phyloP scores from a whole-genome alignment of 37 sponge, comb jelly and placozoan species.

The Spongia lamella region DNA sequence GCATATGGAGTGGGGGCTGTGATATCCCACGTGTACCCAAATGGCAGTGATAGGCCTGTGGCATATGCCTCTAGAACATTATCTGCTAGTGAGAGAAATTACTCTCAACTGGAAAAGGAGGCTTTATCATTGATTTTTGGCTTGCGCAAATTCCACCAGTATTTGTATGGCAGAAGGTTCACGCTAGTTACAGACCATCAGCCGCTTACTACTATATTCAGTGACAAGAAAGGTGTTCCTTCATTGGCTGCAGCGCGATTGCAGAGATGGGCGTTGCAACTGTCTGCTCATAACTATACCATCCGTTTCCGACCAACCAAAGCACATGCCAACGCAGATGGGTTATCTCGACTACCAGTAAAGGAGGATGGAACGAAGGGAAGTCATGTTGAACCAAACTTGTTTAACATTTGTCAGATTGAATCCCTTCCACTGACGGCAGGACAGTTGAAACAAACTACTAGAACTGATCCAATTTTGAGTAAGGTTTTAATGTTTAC shows the following conservation, averaged over 20 bases:
- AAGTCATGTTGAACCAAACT: neutral
- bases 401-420: neutral
- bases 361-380: too few species aligned
- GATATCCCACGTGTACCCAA: constrained; percentile 39
- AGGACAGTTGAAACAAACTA: neutral
- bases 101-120: too few species aligned
- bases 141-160: constrained; percentile 32
- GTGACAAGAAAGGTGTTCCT: constrained; percentile 21
- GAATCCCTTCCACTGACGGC: neutral
- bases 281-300: constrained; percentile 28
- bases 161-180: constrained; percentile 31
- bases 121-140: too few species aligned
- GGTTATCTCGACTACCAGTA: too few species aligned
- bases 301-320: neutral
- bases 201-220: constrained; percentile 18
- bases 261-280: constrained; percentile 32
- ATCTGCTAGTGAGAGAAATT: constrained; percentile 13
- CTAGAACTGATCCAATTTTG: neutral
- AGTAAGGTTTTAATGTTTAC: constrained; percentile 1
- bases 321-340: too few species aligned
- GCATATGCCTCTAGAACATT: constrained; percentile 44
- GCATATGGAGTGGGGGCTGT: constrained; percentile 62
- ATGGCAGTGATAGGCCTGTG: constrained; percentile 43
- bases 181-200: too few species aligned
- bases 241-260: constrained; percentile 32